These are phyloP conservation scores for Lithophane socia DNA, from an alignment of 2,888 invertebrate genomes.

Conservation along the genomic window DNA sequence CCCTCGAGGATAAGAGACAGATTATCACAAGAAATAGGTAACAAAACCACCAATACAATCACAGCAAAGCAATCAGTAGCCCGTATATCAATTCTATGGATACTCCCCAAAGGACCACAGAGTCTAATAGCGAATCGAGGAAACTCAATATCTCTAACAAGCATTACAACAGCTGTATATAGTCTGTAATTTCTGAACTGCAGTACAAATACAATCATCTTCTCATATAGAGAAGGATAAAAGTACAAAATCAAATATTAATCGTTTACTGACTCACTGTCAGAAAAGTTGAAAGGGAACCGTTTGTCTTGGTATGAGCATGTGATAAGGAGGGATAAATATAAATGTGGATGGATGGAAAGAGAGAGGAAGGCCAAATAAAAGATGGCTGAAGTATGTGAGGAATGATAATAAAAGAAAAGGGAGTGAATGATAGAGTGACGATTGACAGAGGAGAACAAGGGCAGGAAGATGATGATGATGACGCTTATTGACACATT, in stretches of 20 bases:
- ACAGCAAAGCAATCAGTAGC: constrained; percentile 13
- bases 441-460: too few relatives aligned
- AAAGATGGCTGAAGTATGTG: not conserved
- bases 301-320: not conserved
- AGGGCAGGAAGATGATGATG: too few relatives aligned
- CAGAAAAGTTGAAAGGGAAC: not conserved
- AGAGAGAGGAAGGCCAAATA: not conserved
- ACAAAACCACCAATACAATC: not conserved
- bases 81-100: constrained; percentile 1
- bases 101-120: constrained; percentile 10
- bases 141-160: constrained; percentile 20
- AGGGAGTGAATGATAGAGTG: too few relatives aligned
- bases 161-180: not conserved
- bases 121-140: constrained; percentile 3
- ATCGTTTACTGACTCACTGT: not conserved
- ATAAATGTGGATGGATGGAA: not conserved
- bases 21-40: not conserved
- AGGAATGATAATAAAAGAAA: too few relatives aligned
- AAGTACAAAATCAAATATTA: not conserved
- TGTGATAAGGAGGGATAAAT: not conserved
- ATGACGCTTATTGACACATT: too few relatives aligned
- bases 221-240: not conserved
- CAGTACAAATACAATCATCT: not conserved
- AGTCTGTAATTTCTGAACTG: not conserved
- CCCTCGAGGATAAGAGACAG: not conserved